Conservation (phyloP, 2,797 vertebrate genomes). For the Sus cebifrons region DNA sequence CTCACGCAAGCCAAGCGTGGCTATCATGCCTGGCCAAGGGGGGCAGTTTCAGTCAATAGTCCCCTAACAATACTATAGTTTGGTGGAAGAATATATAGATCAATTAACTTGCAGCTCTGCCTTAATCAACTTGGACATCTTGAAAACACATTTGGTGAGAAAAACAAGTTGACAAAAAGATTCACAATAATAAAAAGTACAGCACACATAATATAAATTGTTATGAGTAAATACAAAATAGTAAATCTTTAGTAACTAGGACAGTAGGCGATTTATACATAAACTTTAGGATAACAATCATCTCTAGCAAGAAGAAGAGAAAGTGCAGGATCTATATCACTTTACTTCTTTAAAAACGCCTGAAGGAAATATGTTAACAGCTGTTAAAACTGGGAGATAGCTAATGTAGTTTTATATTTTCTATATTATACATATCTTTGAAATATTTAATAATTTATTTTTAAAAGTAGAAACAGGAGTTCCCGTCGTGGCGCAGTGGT, state of each 20-base stretch:
- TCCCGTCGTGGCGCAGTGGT: too few species aligned
- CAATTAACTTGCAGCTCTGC: not conserved
- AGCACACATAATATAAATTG: not conserved
- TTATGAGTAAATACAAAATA: not conserved
- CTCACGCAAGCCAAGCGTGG: too few species aligned
- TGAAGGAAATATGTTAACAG: not conserved
- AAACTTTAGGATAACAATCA: not conserved
- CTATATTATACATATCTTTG: not conserved
- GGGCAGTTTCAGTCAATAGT: too few species aligned
- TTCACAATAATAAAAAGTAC: not conserved
- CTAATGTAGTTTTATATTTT: not conserved
- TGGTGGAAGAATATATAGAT: not conserved
- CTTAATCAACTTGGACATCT: not conserved
- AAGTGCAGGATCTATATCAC: not conserved
- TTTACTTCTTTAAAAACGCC: slow-evolving; percentile 32
- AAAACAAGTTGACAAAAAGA: not conserved
- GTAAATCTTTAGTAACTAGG: not conserved
- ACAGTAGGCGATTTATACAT: not conserved
- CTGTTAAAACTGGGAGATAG: not conserved
- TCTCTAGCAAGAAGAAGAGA: not conserved
- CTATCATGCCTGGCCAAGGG: too few species aligned
- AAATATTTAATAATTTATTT: slow-evolving; percentile 28
- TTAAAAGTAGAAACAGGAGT: not conserved
- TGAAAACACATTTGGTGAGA: not conserved
- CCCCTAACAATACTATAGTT: not conserved